Base-by-base conservation (phyloP, 2,113 vertebrate species). In the Platysteira castanea region DNA sequence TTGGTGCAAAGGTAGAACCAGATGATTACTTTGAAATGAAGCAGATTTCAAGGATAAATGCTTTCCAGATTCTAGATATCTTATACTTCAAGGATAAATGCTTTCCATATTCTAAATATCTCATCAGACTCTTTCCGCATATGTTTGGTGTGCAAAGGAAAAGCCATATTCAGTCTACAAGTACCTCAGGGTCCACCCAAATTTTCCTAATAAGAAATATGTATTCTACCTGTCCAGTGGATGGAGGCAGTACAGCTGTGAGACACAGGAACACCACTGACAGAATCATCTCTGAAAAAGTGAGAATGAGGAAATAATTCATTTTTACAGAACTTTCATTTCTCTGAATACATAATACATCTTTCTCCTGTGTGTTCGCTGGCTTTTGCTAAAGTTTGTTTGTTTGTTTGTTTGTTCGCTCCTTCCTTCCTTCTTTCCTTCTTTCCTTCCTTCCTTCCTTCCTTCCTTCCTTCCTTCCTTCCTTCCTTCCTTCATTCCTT, bases 271-370 rank as follows among this genome's bases (percentile, higher is more conserved):
- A 21, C 27, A 84, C 3, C 17, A 49, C 22, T 4, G 56, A 26
- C n/a, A 96, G 39, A 61, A 96, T 61, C 96, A 97, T 96, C 69
- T 86, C 82, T 97, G 94, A 68, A 95, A 96, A 84, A 8, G 3
- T 31, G 23, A 93, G 20, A 83, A 75, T 13, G 27, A 76, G 6
- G 8, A 61, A 70, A 65, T 78, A 37, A 11, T 44, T 53, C 8
- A 16, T 31, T 60, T 89, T 69, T 12, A 24, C 0, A 0, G 12
- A 54, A 5, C 21, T 81, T 80, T 78, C 2, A 28, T 70, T 80
- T 81, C 13, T 86, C 15, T 56, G 26, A 86, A 64, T 46, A 60
- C 4, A 18, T 26, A 44, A 35, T 35, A 7, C 7, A 35, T 8
- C 5, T 39, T 69, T 64, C 4, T 41, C 4, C 6, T 13, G 7